A percentile compares a stretch with the other conserved stretches of the same genome.
Conservation (phyloP, 2,113 vertebrate species). For the Aepyceros melampus region DNA sequence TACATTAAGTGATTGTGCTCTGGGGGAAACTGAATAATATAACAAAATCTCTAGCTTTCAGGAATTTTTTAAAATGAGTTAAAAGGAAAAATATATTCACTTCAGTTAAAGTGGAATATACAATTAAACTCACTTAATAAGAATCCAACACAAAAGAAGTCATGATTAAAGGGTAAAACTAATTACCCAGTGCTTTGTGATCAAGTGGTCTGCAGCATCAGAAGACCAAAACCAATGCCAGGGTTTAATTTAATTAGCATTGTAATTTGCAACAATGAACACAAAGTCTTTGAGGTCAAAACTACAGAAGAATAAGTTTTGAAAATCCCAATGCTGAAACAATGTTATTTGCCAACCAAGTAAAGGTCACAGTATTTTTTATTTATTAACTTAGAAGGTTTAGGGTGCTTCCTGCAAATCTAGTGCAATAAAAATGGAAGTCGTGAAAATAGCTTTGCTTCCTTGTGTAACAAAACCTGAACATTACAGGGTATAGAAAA, state of each 20-base stretch:
- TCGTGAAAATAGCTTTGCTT: slow-evolving; percentile 41
- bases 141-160: not conserved
- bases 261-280: slow-evolving; percentile 28
- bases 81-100: not conserved
- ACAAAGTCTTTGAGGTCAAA: slow-evolving; percentile 37
- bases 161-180: not conserved
- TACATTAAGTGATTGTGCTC: not conserved
- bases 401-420: not conserved
- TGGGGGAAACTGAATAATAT: not conserved
- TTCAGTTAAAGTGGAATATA: slow-evolving; percentile 27
- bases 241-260: slow-evolving; percentile 45
- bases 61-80: not conserved
- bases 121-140: not conserved
- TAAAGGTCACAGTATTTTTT: slow-evolving; percentile 34
- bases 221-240: not conserved
- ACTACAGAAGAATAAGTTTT: not conserved
- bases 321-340: slow-evolving; percentile 19
- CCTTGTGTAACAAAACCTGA: slow-evolving; percentile 33
- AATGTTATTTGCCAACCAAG: slow-evolving; percentile 16
- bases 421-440: slow-evolving; percentile 50
- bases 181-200: not conserved
- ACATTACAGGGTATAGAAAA: slow-evolving; percentile 2
- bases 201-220: not conserved
- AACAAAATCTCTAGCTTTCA: not conserved
- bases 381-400: slow-evolving; percentile 26